Evolutionary conservation across 2,797 vertebrate genomes (phyloP).

Genomic region (Leucoraja ocellata): DNA sequence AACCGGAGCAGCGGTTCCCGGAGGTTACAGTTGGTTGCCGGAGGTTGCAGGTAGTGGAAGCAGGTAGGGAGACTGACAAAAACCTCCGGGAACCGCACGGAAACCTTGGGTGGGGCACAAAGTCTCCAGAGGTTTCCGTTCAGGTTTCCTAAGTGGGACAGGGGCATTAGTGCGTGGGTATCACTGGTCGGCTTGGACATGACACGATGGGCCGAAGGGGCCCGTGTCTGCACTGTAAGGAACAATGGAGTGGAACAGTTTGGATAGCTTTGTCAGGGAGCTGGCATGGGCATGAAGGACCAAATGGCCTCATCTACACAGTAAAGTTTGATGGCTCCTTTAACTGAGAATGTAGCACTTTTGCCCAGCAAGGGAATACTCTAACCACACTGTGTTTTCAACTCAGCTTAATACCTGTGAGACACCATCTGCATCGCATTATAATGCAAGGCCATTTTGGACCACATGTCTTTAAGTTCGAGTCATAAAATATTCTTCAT

Average conservation of each 20-base stretch:
- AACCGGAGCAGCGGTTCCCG: too few species aligned
- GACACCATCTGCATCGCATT: slow-evolving; percentile 12
- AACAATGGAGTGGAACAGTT: neutral
- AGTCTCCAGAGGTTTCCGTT: too few species aligned
- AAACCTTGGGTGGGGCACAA: too few species aligned
- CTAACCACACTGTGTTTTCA: neutral
- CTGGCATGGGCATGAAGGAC: neutral
- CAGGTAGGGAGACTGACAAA: too few species aligned
- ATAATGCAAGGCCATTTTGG: neutral
- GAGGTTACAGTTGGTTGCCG: too few species aligned
- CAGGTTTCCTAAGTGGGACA: too few species aligned
- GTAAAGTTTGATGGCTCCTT: neutral
- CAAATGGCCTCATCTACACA: neutral
- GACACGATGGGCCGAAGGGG: too few species aligned
- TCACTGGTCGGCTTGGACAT: too few species aligned
- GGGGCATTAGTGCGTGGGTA: too few species aligned
- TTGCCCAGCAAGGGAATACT: neutral
- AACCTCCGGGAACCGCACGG: too few species aligned
- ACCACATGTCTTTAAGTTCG: neutral
- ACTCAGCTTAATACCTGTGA: neutral
- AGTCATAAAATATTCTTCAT: neutral
- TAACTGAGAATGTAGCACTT: neutral
- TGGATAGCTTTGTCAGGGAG: neutral
- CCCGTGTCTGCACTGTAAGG: neutral
- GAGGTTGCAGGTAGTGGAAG: too few species aligned